phyloP scores from a whole-genome alignment of 2,797 vertebrate genomes.

The Micromesistius poutassou region DNA sequence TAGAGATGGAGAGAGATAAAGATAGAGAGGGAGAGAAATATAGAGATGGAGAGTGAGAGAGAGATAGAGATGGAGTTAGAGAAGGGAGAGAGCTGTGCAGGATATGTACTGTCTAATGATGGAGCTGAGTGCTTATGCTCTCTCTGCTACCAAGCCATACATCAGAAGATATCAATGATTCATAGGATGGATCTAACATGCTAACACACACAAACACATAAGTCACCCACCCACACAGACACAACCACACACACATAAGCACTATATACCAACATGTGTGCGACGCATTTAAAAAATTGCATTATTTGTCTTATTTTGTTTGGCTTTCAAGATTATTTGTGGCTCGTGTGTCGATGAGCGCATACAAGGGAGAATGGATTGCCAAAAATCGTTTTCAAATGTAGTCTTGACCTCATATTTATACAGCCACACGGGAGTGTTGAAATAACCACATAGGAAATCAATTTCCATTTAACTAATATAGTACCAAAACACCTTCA shows the following conservation, averaged over 20 bases:
- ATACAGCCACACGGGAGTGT: slow-evolving; percentile 15
- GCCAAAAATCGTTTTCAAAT: slow-evolving; percentile 10
- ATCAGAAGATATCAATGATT: slow-evolving; percentile 55
- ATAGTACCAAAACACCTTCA: neutral
- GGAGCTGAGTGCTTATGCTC: slow-evolving; percentile 39
- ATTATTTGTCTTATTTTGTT: no score
- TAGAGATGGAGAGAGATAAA: slow-evolving; percentile 18
- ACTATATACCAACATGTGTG: slow-evolving; percentile 19
- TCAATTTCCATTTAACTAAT: slow-evolving; percentile 16
- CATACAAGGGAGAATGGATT: neutral
- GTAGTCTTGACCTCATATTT: slow-evolving; percentile 24
- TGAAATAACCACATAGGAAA: neutral
- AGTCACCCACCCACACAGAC: slow-evolving; percentile 10
- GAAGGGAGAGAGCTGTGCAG: slow-evolving; percentile 10
- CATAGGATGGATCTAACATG: slow-evolving; percentile 15
- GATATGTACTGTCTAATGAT: slow-evolving; percentile 37
- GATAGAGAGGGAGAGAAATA: slow-evolving; percentile 21
- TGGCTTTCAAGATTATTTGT: no score
- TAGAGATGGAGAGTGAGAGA: no score
- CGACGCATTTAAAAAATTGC: no score
- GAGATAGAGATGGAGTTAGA: slow-evolving; percentile 8
- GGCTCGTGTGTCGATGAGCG: slow-evolving; percentile 3
- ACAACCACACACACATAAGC: slow-evolving; percentile 10
- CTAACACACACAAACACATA: slow-evolving; percentile 4
- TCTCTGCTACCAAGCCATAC: slow-evolving; percentile 38